Evolutionary conservation across 2,888 invertebrate genomes (phyloP).

Genomic region (Ectemnius continuus): DNA sequence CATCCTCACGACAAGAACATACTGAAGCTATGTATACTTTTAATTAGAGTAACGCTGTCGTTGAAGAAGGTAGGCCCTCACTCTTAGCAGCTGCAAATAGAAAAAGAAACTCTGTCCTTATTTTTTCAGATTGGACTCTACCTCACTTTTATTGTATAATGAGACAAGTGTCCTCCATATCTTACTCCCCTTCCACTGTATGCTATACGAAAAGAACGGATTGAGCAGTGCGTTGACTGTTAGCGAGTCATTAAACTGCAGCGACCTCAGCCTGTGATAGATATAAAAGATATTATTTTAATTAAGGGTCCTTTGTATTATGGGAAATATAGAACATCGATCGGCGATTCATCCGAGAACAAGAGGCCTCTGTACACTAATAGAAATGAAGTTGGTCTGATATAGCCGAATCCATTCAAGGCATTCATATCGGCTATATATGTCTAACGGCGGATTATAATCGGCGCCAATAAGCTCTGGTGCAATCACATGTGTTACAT

Average conservation of each 20-base stretch:
- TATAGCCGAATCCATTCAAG: too few relatives aligned
- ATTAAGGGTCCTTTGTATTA: conserved; percentile 73
- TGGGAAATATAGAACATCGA: conserved; percentile 51
- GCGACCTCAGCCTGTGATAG: conserved; percentile 78
- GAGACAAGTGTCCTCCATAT: conserved; percentile 44
- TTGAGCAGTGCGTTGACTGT: conserved; percentile 35
- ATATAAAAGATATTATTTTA: conserved; percentile 76
- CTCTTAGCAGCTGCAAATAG: conserved; percentile 67
- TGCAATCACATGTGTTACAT: conserved; percentile 20
- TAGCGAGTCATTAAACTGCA: conserved; percentile 65
- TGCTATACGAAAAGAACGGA: conserved; percentile 36
- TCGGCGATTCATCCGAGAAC: conserved; percentile 19
- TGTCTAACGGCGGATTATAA: conserved; percentile 7
- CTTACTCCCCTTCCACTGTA: conserved; percentile 43
- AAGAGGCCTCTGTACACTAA: too few relatives aligned
- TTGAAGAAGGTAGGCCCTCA: conserved; percentile 75
- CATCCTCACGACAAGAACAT: conserved; percentile 59
- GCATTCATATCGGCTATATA: neutral
- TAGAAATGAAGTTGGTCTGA: too few relatives aligned
- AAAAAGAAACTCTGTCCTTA: conserved; percentile 33
- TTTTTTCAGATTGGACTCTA: conserved; percentile 74
- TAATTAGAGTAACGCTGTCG: conserved; percentile 71
- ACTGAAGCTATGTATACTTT: conserved; percentile 72
- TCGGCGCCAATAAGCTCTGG: too few relatives aligned
- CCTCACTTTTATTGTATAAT: conserved; percentile 70